phyloP scores from a whole-genome alignment of 2,888 invertebrate species.

The Colletes collaris region DNA sequence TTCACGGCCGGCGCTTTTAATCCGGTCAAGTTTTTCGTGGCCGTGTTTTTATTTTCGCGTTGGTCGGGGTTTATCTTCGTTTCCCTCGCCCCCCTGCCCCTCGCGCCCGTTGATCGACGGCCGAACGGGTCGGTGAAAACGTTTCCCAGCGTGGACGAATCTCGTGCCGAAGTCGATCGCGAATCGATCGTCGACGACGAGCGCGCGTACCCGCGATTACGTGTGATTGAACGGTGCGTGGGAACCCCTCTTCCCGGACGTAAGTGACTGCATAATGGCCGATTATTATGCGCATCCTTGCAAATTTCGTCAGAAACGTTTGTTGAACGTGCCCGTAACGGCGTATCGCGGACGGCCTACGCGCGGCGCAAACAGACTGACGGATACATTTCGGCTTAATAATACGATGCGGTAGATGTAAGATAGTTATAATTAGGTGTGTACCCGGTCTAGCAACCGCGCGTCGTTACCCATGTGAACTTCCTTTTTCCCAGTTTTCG shows the following conservation, averaged over 20 bases:
- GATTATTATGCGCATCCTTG: constrained; percentile 81
- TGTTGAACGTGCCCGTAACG: constrained; percentile 52
- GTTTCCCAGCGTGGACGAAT: not conserved
- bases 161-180: constrained; percentile 31
- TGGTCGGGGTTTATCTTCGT: constrained; percentile 37
- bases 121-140: constrained; percentile 14
- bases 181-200: constrained; percentile 47
- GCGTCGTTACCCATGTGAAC: constrained; percentile 80
- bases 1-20: constrained; percentile 58
- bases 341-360: constrained; percentile 33
- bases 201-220: constrained; percentile 43
- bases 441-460: constrained; percentile 78
- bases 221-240: constrained; percentile 65
- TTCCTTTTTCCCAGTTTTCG: constrained; percentile 77
- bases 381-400: constrained; percentile 60
- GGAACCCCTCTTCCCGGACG: constrained; percentile 77
- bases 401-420: constrained; percentile 79
- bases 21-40: constrained; percentile 53
- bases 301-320: constrained; percentile 75
- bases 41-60: constrained; percentile 54
- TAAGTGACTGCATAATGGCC: constrained; percentile 77
- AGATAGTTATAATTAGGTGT: constrained; percentile 83
- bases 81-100: not conserved
- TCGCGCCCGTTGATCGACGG: constrained; percentile 14
- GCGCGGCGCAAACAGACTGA: constrained; percentile 40